A percentile compares a stretch with the other conserved stretches of the same genome.
phyloP scores from a whole-genome alignment of 2,113 vertebrate genomes.

The Seriola rivoliana region DNA sequence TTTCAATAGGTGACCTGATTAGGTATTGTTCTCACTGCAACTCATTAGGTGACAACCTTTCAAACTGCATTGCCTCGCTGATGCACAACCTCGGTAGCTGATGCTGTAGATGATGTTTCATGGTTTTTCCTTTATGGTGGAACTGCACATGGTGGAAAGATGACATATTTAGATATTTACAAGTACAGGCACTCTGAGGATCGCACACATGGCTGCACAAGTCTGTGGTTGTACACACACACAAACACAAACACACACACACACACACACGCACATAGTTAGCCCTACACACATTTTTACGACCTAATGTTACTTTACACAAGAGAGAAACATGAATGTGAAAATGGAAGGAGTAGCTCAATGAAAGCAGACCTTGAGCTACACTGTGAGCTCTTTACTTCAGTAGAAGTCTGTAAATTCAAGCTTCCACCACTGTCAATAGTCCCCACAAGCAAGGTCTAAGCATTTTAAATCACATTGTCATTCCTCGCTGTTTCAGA shows the following conservation, averaged over 20 bases:
- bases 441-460: slow-evolving; percentile 48
- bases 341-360: slow-evolving; percentile 32
- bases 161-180: neutral
- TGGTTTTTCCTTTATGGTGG: neutral
- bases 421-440: slow-evolving; percentile 29
- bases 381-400: slow-evolving; percentile 10
- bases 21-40: slow-evolving; percentile 37
- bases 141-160: neutral
- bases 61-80: neutral
- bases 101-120: no score
- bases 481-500: slow-evolving; percentile 51
- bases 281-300: neutral
- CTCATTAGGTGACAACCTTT: slow-evolving; percentile 40
- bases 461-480: slow-evolving; percentile 40
- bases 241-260: neutral
- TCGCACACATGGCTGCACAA: slow-evolving; percentile 9
- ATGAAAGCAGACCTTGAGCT: slow-evolving; percentile 27
- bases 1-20: slow-evolving; percentile 56
- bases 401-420: slow-evolving; percentile 46
- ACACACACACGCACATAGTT: neutral
- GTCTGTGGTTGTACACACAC: neutral
- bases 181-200: neutral
- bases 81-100: neutral
- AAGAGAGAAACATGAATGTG: slow-evolving; percentile 21
- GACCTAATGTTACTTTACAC: slow-evolving; percentile 22